Base-by-base conservation (phyloP, 1,140 invertebrate species). In the Yoshiicerus persimilis region DNA sequence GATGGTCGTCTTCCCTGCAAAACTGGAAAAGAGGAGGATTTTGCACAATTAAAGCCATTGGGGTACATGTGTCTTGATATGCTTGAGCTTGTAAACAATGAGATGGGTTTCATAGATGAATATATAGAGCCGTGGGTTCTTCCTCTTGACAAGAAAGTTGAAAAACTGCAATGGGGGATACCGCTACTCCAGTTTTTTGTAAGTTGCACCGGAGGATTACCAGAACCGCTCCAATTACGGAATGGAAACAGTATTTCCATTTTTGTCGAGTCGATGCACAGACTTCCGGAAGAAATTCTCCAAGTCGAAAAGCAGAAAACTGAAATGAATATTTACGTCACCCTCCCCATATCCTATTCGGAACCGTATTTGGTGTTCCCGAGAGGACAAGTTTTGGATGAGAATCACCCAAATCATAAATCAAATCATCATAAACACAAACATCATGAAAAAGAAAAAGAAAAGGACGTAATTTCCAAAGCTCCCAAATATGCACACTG, bases 201-300 rank as follows among this genome's bases (percentile, higher is more conserved):
- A 0, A 66, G 83, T 23, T 88, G 80, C 36, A 32, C 25, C 13
- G 84, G 62, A 13, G 87, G 87, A 16, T 30, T 88, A 25, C 84
- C 84, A 3, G 47, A 56, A 25, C 4, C n/a, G 20, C 20, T 36
- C 4, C 84, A 88, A 56, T 47, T 88, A 2, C 13, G 47, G 6
- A 62, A 88, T 86, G 84, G 66, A 77, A 88, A 88, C n/a, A 75
- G 86, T n/a, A 86, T 86, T 85, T 83, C 64, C 1, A 0, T 80
- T 4, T 16, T 56, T 23, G 32, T 70, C 1, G 70, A 88, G 41
- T 39, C 62, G 0, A 23, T 86, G 70, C 9, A 88, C 64, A 64
- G 36, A 34, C 30, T 88, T 8, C 75, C 84, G 1, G 23, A 66
- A 27, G 20, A 36, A n/a, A 34, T 86, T 11, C 16, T 64, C 13